phyloP scores from a whole-genome alignment of 2,797 vertebrate genomes.

The Harpagifer antarcticus region DNA sequence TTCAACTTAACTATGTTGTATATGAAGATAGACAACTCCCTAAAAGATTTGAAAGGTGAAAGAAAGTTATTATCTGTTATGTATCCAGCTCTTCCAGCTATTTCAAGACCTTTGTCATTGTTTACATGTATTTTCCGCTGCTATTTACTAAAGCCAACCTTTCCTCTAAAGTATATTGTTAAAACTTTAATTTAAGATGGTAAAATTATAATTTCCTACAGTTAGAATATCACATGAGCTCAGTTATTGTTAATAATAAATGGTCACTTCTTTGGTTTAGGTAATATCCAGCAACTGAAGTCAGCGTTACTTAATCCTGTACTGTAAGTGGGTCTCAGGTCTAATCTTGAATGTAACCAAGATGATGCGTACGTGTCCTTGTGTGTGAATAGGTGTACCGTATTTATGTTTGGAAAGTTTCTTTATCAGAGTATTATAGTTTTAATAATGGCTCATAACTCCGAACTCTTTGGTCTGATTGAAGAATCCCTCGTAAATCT shows the following conservation, averaged over 20 bases:
- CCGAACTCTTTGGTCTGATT: not conserved
- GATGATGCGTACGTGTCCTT: conserved; percentile 26
- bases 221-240: conserved; percentile 3
- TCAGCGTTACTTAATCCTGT: conserved; percentile 23
- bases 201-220: not conserved
- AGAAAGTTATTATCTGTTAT: not conserved
- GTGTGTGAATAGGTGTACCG: conserved; percentile 29
- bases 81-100: conserved; percentile 11
- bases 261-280: conserved; percentile 2
- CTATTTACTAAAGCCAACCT: conserved; percentile 17
- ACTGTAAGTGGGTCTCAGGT: conserved; percentile 58
- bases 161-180: not conserved
- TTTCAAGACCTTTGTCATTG: conserved; percentile 33
- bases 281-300: conserved; percentile 14
- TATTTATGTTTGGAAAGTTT: conserved; percentile 23
- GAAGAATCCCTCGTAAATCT: not conserved
- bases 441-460: not conserved
- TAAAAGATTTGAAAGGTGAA: not conserved
- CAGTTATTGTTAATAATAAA: not conserved
- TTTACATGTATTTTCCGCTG: conserved; percentile 49
- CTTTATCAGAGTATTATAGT: not conserved
- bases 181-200: not conserved
- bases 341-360: conserved; percentile 55
- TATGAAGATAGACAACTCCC: not conserved
- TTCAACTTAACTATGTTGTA: not conserved